Percentiles rank a stretch among this genome's conserved stretches.
phyloP scores from a whole-genome alignment of 2,888 invertebrate species.

The Zhengitettix transpicula region DNA sequence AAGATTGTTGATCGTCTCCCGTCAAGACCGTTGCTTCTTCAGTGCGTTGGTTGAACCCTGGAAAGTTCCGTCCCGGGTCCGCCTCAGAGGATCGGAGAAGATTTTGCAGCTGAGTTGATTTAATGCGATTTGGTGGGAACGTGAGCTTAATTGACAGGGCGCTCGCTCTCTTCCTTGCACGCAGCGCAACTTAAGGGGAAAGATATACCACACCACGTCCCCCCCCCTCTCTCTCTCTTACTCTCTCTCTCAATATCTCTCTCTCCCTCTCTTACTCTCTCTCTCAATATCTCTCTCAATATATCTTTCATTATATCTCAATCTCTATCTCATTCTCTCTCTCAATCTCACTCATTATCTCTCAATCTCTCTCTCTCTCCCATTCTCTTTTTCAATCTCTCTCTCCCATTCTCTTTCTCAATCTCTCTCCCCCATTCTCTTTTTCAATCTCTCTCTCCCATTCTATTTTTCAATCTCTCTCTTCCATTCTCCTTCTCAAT shows the following conservation, averaged over 20 bases:
- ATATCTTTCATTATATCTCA: neutral
- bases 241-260: neutral
- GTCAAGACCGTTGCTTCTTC: too few species aligned
- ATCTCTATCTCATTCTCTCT: neutral
- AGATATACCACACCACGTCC: neutral
- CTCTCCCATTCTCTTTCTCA: neutral
- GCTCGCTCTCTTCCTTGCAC: too few species aligned
- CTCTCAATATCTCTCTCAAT: neutral
- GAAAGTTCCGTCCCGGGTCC: too few species aligned
- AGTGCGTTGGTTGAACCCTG: too few species aligned
- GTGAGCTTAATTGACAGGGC: too few species aligned
- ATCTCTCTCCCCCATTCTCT: neutral
- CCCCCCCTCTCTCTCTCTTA: neutral
- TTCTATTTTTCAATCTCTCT: neutral
- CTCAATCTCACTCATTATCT: neutral
- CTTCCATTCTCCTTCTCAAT: neutral
- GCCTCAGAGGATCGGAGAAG: too few species aligned
- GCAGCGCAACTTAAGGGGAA: too few species aligned
- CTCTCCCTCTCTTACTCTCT: neutral
- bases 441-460: neutral
- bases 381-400: neutral
- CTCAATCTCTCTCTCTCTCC: neutral
- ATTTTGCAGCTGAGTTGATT: too few species aligned
- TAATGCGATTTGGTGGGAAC: too few species aligned
- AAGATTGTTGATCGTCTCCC: too few species aligned